Evolutionary conservation across 2,888 invertebrate species (phyloP).

Genomic region (Panzeria rudis): DNA sequence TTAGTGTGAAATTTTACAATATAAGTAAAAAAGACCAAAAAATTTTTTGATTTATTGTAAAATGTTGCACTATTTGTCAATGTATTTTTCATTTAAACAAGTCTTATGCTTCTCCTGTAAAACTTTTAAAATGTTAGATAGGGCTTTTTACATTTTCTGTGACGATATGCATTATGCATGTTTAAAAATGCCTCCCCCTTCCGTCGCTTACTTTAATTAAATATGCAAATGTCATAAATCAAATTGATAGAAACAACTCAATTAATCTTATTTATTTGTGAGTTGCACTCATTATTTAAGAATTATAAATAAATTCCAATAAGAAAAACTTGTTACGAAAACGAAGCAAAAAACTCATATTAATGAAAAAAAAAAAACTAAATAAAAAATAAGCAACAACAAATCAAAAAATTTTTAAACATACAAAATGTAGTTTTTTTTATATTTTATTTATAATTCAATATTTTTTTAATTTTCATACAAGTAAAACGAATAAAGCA

Average conservation of each 20-base stretch:
- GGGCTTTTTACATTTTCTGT: too few species aligned
- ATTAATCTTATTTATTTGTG: conserved; percentile 31
- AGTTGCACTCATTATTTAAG: conserved; percentile 42
- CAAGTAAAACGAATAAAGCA: conserved; percentile 35
- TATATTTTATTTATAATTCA: conserved; percentile 35
- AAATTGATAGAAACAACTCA: conserved; percentile 41
- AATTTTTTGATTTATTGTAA: too few species aligned
- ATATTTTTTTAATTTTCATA: conserved; percentile 43
- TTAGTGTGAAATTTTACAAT: too few species aligned
- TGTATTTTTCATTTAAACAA: too few species aligned
- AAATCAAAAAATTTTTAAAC: conserved; percentile 37
- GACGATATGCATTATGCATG: too few species aligned
- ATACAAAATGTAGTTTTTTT: conserved; percentile 9
- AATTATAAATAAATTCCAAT: conserved; percentile 44
- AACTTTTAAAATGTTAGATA: too few species aligned
- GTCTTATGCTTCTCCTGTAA: too few species aligned
- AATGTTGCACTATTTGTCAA: too few species aligned
- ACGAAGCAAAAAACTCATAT: too few species aligned
- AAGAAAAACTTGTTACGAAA: conserved; percentile 47
- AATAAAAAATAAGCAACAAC: conserved; percentile 10
- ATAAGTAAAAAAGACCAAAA: too few species aligned
- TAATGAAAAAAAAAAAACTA: too few species aligned
- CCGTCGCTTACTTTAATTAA: not conserved
- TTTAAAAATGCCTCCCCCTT: not conserved
- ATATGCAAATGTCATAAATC: conserved; percentile 40